Evolutionary conservation across 2,113 vertebrate genomes (phyloP).

Genomic region (Odobenus rosmarus): DNA sequence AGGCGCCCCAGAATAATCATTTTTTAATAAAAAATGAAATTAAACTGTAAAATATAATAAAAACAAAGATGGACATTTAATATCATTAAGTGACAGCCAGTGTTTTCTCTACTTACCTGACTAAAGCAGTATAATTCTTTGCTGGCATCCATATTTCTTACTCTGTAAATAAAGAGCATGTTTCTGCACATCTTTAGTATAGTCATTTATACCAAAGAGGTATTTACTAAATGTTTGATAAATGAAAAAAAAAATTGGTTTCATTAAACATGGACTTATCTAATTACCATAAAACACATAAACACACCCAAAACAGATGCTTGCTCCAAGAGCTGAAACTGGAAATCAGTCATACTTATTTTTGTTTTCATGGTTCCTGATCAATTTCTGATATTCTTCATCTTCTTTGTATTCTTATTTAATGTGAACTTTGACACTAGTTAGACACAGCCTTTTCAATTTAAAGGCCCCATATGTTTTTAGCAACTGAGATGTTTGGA

Average conservation of each 20-base stretch:
- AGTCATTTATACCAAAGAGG: neutral
- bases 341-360: neutral
- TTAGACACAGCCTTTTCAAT: neutral
- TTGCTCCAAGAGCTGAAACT: neutral
- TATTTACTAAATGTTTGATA: neutral
- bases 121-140: neutral
- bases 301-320: neutral
- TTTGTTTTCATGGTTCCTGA: neutral
- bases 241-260: neutral
- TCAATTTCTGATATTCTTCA: neutral
- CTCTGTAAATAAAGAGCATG: neutral
- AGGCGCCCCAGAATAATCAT: neutral
- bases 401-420: neutral
- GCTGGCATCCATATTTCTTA: neutral
- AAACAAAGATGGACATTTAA: neutral
- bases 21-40: slow-evolving; percentile 11
- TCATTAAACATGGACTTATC: neutral
- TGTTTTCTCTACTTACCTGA: neutral
- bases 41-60: neutral
- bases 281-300: slow-evolving; percentile 31
- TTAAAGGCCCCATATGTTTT: slow-evolving; percentile 12
- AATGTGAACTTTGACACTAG: neutral
- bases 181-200: neutral
- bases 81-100: neutral
- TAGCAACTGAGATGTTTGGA: slow-evolving; percentile 60